Percentiles rank a stretch among this genome's conserved stretches.
These are phyloP conservation scores for Phortica okadai DNA, from an alignment of 2,888 invertebrate genomes.

Conservation along the genomic window DNA sequence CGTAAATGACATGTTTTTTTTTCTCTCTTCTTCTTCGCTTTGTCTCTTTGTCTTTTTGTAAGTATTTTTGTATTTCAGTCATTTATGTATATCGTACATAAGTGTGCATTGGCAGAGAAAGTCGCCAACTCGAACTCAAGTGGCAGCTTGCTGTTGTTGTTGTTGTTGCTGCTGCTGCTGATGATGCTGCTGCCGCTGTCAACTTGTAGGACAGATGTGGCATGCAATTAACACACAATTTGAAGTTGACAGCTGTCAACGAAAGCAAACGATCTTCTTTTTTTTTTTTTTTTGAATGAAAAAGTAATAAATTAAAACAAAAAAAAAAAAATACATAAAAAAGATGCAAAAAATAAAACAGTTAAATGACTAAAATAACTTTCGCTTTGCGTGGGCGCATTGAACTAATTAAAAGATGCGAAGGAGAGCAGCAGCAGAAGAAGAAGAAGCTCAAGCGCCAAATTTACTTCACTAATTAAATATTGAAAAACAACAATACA, in stretches of 20 bases:
- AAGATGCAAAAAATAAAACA: not conserved
- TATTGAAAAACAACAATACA: not conserved
- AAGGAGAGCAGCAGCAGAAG: not conserved
- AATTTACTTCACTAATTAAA: conserved; percentile 13
- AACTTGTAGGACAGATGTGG: not conserved
- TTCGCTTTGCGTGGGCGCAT: not conserved
- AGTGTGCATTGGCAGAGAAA: not conserved
- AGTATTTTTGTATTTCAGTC: not conserved
- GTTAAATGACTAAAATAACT: not conserved
- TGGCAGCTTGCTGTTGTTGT: conserved; percentile 33
- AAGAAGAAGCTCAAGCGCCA: not conserved
- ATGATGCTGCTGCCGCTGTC: conserved; percentile 33
- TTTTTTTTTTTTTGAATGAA: not conserved
- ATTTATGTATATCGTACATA: not conserved
- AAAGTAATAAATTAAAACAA: not conserved
- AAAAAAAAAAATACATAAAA: not conserved
- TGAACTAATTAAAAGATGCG: conserved; percentile 6
- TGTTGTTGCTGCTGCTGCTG: conserved; percentile 31
- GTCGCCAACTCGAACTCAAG: not conserved
- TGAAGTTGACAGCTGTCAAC: not conserved
- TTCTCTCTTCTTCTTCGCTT: not conserved
- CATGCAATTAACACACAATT: not conserved
- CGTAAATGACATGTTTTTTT: not conserved
- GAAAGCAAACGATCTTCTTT: not conserved
- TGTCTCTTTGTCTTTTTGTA: too few species aligned